A percentile compares a stretch with the other conserved stretches of the same genome.
Evolutionary conservation across 2,888 invertebrate species (phyloP).

Genomic region (Netelia inedita): DNA sequence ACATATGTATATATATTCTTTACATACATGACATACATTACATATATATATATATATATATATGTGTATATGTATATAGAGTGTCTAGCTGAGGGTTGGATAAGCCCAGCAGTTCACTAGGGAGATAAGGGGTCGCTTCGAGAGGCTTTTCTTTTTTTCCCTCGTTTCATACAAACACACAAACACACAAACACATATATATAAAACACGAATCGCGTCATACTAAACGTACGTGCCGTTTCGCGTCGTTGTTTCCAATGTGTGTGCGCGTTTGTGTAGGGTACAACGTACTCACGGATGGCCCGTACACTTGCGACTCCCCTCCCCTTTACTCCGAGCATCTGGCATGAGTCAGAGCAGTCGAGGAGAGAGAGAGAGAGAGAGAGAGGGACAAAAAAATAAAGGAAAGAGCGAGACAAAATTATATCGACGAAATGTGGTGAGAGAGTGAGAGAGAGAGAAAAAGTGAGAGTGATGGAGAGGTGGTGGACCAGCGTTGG

Average conservation of each 20-base stretch:
- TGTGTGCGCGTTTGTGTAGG: not conserved
- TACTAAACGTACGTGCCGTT: slow-evolving; percentile 43
- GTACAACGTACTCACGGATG: slow-evolving; percentile 44
- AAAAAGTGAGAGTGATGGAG: slow-evolving; percentile 28
- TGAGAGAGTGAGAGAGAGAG: slow-evolving; percentile 8
- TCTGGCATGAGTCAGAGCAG: slow-evolving; percentile 77
- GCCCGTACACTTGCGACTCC: slow-evolving; percentile 62
- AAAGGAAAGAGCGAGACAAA: slow-evolving; percentile 47
- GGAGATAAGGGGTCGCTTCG: slow-evolving; percentile 50
- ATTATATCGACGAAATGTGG: slow-evolving; percentile 26
- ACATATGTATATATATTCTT: slow-evolving; percentile 20
- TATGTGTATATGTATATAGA: not conserved
- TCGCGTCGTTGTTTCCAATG: slow-evolving; percentile 17
- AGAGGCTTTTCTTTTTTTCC: slow-evolving; percentile 58
- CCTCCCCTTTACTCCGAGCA: slow-evolving; percentile 59
- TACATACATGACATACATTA: not conserved
- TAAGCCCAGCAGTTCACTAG: slow-evolving; percentile 33
- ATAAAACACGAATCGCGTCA: slow-evolving; percentile 26
- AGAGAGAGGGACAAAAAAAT: slow-evolving; percentile 51
- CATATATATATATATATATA: not conserved
- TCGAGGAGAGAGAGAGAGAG: slow-evolving; percentile 54
- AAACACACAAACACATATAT: slow-evolving; percentile 5
- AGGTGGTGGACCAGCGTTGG: slow-evolving; percentile 20
- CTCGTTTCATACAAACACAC: slow-evolving; percentile 41
- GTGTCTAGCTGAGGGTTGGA: slow-evolving; percentile 25